Evolutionary conservation across 2,888 invertebrate species (phyloP).

Genomic region (Napeogenes sylphis): DNA sequence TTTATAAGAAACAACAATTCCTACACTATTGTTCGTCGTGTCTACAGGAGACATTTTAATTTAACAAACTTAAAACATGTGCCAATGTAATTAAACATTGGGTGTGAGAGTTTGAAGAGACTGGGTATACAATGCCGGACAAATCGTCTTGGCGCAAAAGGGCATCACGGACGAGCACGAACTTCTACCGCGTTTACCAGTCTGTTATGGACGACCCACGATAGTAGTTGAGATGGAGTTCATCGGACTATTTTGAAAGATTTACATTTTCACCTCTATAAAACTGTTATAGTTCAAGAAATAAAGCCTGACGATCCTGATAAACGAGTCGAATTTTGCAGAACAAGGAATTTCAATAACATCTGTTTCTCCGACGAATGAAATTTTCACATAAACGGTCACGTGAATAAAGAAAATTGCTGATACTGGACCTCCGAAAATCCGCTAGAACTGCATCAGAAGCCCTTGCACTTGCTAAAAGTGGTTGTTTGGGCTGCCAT

Average conservation of each 20-base stretch:
- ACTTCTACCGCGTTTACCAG: constrained; percentile 34
- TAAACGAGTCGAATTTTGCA: constrained; percentile 35
- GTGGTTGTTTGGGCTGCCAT: constrained; percentile 6
- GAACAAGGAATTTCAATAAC: constrained; percentile 34
- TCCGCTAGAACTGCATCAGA: constrained; percentile 32
- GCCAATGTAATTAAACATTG: too few relatives aligned
- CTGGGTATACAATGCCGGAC: constrained; percentile 35
- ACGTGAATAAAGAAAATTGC: constrained; percentile 31
- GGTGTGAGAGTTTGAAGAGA: constrained; percentile 38
- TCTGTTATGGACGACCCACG: constrained; percentile 32
- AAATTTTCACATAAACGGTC: constrained; percentile 34
- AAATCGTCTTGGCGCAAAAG: constrained; percentile 33
- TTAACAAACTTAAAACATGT: constrained; percentile 27
- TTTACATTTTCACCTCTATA: constrained; percentile 31
- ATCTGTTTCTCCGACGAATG: constrained; percentile 23
- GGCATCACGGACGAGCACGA: too few relatives aligned
- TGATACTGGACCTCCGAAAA: constrained; percentile 19
- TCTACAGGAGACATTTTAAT: constrained; percentile 29
- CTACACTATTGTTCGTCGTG: constrained; percentile 21
- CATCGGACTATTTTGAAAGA: constrained; percentile 33
- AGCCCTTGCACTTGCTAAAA: constrained; percentile 27
- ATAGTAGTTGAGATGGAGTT: constrained; percentile 23
- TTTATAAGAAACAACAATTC: too few relatives aligned
- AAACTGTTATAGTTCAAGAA: constrained; percentile 36
- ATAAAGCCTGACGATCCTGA: constrained; percentile 36